Base-by-base conservation (phyloP, 1,140 invertebrate genomes). In the Diachasmimorpha longicaudata region DNA sequence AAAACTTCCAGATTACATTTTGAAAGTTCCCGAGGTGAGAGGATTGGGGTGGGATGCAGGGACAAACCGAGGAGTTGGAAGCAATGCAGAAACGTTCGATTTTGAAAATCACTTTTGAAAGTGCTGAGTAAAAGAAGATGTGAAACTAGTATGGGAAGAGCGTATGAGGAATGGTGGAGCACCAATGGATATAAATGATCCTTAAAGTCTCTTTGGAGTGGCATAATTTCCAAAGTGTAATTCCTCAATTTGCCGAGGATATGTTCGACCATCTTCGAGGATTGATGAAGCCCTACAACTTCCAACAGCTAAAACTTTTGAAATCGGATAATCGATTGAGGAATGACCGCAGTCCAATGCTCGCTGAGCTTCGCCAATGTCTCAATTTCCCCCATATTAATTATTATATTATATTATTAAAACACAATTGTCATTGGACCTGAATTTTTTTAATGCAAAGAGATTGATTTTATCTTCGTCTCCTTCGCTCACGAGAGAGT, bases 1-100 rank as follows among this genome's bases (percentile, higher is more conserved):
- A 63, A 63, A 63, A 63, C 58, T 63, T 63, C 19, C 6, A 63
- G 58, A 63, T 63, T 63, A 63, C 58, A 63, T 63, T 63, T 63
- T 63, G 58, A 63, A 31, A 23, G 14, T 25, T 63, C 4, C 21
- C 4, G 23, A 25, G 58, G 19, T 25, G 19, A 63, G 58, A 25
- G 21, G 48, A 19, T 19, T 1, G 2, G 48, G 1, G 6, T n/a
- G 48, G n/a, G 14, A n/a, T 52, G 48, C 6, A 11, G 21, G 52
- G 16, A 25, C 58, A 63, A 19, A 63, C 19, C 23, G 11, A 63
- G 58, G 21, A 63, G 58, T 63, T 63, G 58, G 14, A 2, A 0
- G 23, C 19, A 23, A 25, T 23, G 23, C 11, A 19, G 23, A 25
- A 63, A 63, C 58, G 58, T 63, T 63, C 58, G 21, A 63, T 63